These are phyloP conservation scores for Desmodus rotundus DNA, from an alignment of 2,113 vertebrate genomes.

Conservation along the genomic window DNA sequence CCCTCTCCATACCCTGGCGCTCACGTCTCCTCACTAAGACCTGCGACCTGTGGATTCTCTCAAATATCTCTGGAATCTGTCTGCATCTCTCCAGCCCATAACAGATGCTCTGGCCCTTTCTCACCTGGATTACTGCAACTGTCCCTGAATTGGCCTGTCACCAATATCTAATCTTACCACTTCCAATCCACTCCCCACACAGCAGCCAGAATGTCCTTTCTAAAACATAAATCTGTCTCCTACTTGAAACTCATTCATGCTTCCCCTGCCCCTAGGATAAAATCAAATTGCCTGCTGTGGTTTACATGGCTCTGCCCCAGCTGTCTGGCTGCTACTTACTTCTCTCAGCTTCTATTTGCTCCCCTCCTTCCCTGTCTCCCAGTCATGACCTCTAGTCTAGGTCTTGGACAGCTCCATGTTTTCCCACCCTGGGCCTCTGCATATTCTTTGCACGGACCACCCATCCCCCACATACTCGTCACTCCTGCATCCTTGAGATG, in stretches of 20 bases:
- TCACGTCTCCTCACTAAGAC: not conserved
- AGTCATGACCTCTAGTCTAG: not conserved
- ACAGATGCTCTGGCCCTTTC: not conserved
- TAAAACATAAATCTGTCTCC: not conserved
- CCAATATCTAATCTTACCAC: not conserved
- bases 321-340: not conserved
- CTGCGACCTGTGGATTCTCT: not conserved
- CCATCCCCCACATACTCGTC: not conserved
- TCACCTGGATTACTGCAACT: not conserved
- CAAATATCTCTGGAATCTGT: not conserved
- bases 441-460: not conserved
- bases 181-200: not conserved
- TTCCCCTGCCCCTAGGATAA: not conserved
- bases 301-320: not conserved
- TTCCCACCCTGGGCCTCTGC: not conserved
- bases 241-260: not conserved
- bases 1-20: not conserved
- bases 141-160: not conserved
- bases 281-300: not conserved
- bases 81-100: not conserved
- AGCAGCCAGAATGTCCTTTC: not conserved
- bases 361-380: not conserved
- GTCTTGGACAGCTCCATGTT: not conserved
- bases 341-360: not conserved
- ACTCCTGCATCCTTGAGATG: not conserved